Evolutionary conservation across 2,113 vertebrate genomes (phyloP).

Genomic region (Microcebus ravelobensis): DNA sequence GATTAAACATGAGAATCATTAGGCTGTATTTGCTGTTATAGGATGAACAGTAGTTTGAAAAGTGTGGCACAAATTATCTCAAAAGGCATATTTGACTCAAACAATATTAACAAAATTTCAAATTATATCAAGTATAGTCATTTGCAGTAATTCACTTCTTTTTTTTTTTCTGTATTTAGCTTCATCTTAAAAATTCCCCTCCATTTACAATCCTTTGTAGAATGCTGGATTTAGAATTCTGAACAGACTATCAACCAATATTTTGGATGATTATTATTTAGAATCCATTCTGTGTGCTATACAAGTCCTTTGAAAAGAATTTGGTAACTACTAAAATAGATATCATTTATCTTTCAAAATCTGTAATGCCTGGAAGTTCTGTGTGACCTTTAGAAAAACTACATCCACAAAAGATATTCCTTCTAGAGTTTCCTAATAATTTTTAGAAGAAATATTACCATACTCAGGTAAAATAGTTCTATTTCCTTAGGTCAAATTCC

Average conservation of each 20-base stretch:
- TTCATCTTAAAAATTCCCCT: background rate
- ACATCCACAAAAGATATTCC: constrained; percentile 32
- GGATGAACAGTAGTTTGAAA: background rate
- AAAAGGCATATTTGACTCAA: background rate
- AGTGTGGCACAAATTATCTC: background rate
- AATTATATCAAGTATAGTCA: background rate
- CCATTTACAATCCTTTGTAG: background rate
- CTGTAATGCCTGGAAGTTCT: constrained; percentile 60
- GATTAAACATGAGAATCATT: constrained; percentile 21
- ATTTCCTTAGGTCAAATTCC: constrained; percentile 32
- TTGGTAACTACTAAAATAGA: constrained; percentile 48
- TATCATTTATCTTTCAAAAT: constrained; percentile 62
- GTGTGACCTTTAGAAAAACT: constrained; percentile 73
- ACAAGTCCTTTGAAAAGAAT: constrained; percentile 62
- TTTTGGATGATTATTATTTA: constrained; percentile 38
- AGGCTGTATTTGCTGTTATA: background rate
- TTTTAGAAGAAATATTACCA: constrained; percentile 52
- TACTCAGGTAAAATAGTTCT: background rate
- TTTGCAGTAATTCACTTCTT: background rate
- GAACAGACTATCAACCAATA: background rate
- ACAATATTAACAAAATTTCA: background rate
- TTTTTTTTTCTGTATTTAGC: background rate
- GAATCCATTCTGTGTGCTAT: constrained; percentile 50
- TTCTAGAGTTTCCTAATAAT: constrained; percentile 34
- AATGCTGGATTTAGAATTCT: constrained; percentile 22